Conservation (phyloP, 2,888 invertebrate genomes). For the Adela reaumurella region DNA sequence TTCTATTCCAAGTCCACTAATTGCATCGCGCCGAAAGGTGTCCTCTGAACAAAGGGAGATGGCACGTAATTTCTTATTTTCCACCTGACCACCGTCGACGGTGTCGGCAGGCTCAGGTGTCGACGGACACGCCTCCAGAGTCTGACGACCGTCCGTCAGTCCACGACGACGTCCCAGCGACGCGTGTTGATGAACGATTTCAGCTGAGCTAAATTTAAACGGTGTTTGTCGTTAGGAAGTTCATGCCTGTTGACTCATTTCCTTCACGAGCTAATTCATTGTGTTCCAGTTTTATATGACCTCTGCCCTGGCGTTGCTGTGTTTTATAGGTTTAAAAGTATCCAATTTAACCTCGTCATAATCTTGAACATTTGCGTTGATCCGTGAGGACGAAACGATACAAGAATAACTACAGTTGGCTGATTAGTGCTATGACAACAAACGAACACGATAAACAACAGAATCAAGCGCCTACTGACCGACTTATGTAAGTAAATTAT, state of each 20-base stretch:
- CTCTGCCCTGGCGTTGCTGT: background rate
- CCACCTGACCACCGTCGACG: slow-evolving; percentile 39
- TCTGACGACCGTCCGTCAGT: background rate
- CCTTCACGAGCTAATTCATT: background rate
- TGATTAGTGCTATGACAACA: too few relatives aligned
- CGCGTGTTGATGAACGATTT: slow-evolving; percentile 50
- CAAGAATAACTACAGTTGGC: too few relatives aligned
- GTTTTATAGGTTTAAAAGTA: too few relatives aligned
- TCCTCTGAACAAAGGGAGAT: slow-evolving; percentile 52
- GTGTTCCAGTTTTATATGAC: background rate
- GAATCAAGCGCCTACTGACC: too few relatives aligned
- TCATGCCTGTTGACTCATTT: background rate
- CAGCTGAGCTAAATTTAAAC: slow-evolving; percentile 47
- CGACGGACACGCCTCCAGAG: background rate
- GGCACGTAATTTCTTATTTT: slow-evolving; percentile 49
- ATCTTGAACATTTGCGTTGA: too few relatives aligned
- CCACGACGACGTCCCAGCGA: slow-evolving; percentile 25
- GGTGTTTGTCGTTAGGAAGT: background rate
- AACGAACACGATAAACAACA: too few relatives aligned
- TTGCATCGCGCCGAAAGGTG: slow-evolving; percentile 55
- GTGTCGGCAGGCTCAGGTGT: background rate
- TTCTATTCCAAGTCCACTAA: slow-evolving; percentile 18
- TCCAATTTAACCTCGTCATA: too few relatives aligned
- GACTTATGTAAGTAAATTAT: too few relatives aligned
- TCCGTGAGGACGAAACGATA: too few relatives aligned